phyloP scores from a whole-genome alignment of 2,888 invertebrate species.

The Trachelus tabidus region DNA sequence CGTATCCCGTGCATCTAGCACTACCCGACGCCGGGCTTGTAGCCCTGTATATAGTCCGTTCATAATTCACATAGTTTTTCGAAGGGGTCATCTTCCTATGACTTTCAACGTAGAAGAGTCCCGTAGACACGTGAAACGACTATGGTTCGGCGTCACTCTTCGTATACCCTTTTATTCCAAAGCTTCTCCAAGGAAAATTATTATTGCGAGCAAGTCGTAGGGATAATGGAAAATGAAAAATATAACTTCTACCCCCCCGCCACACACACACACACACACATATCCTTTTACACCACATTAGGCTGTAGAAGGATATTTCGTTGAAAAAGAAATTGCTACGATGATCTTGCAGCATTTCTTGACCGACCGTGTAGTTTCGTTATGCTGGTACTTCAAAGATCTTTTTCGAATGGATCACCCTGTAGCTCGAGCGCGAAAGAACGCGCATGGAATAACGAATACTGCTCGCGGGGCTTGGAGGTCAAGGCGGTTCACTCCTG shows the following conservation, averaged over 20 bases:
- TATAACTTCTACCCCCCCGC: background rate
- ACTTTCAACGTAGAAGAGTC: too few species aligned
- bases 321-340: background rate
- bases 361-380: background rate
- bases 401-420: background rate
- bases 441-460: slow-evolving; percentile 1
- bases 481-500: slow-evolving; percentile 47
- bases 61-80: too few species aligned
- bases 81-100: too few species aligned
- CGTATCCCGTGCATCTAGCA: background rate
- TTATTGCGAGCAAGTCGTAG: background rate
- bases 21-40: background rate
- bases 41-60: background rate
- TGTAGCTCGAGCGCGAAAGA: background rate
- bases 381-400: background rate
- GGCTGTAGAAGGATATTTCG: background rate
- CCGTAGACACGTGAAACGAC: too few species aligned
- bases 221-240: background rate
- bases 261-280: too few species aligned
- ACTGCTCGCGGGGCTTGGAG: slow-evolving; percentile 28
- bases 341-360: background rate
- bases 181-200: background rate
- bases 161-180: background rate
- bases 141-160: background rate
- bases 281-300: background rate